Conservation (phyloP, 2,888 invertebrate genomes). For the Lissocephala sabroskyi region DNA sequence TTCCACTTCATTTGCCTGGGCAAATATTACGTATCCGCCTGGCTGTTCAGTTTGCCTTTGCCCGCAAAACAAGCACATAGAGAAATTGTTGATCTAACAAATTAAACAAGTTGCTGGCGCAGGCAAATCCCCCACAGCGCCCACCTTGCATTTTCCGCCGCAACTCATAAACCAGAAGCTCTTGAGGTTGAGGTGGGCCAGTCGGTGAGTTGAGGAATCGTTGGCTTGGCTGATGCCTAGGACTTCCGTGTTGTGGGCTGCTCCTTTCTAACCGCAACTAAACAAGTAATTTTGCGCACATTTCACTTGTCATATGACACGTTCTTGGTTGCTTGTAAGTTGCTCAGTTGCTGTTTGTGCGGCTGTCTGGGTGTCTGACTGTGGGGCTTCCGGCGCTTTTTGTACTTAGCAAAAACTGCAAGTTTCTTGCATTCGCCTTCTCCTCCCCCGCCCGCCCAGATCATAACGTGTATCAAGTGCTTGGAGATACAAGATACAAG, state of each 20-base stretch:
- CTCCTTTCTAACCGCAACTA: conserved; percentile 35
- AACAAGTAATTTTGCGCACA: conserved; percentile 63
- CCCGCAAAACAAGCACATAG: background rate
- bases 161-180: conserved; percentile 26
- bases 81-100: conserved; percentile 44
- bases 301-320: conserved; percentile 64
- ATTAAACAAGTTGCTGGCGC: conserved; percentile 14
- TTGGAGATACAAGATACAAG: conserved; percentile 30
- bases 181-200: no score
- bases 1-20: no score
- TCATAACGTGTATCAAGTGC: conserved; percentile 46
- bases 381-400: conserved; percentile 47
- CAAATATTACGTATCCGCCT: no score
- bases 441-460: background rate
- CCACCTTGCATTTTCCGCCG: conserved; percentile 13
- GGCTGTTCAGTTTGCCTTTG: no score
- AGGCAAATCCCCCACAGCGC: no score
- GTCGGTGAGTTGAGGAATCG: no score
- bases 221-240: no score
- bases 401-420: conserved; percentile 53
- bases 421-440: conserved; percentile 33
- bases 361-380: background rate
- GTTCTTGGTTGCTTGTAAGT: conserved; percentile 28
- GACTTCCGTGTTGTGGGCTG: background rate
- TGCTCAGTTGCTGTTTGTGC: background rate